Conservation (phyloP, 2,797 vertebrate genomes). For the Triplophysa bombifrons region DNA sequence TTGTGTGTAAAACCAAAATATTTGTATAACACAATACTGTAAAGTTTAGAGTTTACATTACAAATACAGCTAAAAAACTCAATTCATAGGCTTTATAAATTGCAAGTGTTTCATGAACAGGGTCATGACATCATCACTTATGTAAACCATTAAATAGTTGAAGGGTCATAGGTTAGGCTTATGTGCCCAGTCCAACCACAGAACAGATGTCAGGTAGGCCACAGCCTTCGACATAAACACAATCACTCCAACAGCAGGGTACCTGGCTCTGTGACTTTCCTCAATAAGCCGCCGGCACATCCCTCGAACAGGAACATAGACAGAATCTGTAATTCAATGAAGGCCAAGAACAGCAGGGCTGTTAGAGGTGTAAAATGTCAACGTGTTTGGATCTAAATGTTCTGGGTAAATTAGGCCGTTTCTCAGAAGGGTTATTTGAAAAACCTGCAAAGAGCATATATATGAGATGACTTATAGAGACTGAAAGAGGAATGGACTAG, state of each 20-base stretch:
- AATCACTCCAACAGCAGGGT: constrained; percentile 37
- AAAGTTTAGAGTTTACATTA: not conserved
- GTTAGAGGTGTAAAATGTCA: constrained; percentile 37
- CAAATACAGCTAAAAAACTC: not conserved
- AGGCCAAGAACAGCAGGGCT: constrained; percentile 9
- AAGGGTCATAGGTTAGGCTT: constrained; percentile 46
- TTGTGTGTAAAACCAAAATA: not conserved
- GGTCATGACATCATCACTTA: constrained; percentile 24
- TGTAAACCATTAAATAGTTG: constrained; percentile 41
- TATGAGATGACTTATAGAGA: constrained; percentile 2
- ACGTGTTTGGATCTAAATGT: constrained; percentile 34
- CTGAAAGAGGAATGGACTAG: not conserved
- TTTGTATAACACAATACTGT: not conserved
- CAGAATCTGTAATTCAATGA: constrained; percentile 44
- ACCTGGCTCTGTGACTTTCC: constrained; percentile 23
- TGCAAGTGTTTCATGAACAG: constrained; percentile 24
- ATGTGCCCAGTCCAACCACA: constrained; percentile 22
- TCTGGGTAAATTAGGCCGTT: constrained; percentile 10
- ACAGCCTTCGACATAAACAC: constrained; percentile 30
- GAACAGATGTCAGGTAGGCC: constrained; percentile 55
- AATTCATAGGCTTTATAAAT: constrained; percentile 19
- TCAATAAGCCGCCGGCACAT: not conserved
- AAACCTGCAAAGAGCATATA: not conserved
- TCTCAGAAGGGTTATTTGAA: constrained; percentile 1
- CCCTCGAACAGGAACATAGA: constrained; percentile 27